These are phyloP conservation scores for Ophion obscuratus DNA, from an alignment of 2,888 invertebrate genomes.

Conservation along the genomic window DNA sequence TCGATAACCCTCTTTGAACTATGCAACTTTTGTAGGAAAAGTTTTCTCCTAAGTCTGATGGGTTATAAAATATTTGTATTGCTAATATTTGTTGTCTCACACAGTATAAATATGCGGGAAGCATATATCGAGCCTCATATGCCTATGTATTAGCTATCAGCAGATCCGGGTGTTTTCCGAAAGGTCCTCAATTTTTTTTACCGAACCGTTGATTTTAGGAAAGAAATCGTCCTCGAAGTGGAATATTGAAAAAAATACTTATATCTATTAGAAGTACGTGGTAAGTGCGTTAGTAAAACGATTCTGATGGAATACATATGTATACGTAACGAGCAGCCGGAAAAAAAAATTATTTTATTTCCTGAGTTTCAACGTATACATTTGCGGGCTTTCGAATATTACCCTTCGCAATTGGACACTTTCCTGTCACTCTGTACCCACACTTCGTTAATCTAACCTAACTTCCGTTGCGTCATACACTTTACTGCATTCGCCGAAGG, in stretches of 20 bases:
- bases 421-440: no score
- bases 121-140: neutral
- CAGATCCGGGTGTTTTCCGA: neutral
- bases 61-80: no score
- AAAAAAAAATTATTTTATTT: no score
- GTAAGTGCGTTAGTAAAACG: neutral
- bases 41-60: no score
- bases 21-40: no score
- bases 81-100: constrained; percentile 8
- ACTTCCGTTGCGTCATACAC: no score
- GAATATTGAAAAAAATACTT: neutral
- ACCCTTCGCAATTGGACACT: no score
- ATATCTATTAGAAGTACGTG: neutral
- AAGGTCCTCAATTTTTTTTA: neutral
- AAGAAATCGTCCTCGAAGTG: neutral
- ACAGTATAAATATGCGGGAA: neutral
- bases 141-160: neutral
- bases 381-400: no score
- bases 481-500: no score
- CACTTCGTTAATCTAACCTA: no score
- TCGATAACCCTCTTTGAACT: no score
- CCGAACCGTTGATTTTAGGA: neutral
- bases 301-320: neutral
- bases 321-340: neutral
- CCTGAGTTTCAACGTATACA: no score